Evolutionary conservation across 2,113 vertebrate genomes (phyloP).

Genomic region (Bubo scandiacus): DNA sequence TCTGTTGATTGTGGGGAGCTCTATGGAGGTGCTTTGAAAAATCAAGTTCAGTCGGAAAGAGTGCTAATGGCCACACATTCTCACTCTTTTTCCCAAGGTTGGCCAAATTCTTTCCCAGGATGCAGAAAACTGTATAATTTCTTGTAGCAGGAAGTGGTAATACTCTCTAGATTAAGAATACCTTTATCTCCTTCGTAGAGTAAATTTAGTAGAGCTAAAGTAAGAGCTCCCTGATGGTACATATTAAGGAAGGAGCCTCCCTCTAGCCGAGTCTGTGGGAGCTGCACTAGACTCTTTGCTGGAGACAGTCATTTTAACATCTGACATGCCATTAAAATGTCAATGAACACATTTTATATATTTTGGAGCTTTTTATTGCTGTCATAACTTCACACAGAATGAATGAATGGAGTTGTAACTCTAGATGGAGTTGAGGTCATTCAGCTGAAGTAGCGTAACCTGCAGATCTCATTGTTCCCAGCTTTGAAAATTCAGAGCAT

Average conservation of each 20-base stretch:
- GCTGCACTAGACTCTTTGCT: neutral
- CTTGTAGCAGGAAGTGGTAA: neutral
- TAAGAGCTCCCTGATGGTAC: neutral
- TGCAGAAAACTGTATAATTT: neutral
- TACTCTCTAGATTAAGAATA: neutral
- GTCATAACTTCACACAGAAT: neutral
- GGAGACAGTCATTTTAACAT: neutral
- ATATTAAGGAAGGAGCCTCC: neutral
- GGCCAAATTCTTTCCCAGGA: neutral
- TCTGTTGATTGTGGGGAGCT: neutral
- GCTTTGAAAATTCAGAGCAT: neutral
- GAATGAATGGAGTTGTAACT: neutral
- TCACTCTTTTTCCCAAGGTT: neutral
- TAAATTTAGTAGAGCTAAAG: neutral
- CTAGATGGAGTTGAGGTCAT: neutral
- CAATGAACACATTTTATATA: neutral
- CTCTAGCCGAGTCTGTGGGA: neutral
- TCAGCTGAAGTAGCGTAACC: neutral
- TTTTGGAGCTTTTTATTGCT: neutral
- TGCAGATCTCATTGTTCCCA: neutral
- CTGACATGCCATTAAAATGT: neutral
- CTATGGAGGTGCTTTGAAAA: neutral
- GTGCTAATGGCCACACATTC: neutral
- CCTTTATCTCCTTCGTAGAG: neutral
- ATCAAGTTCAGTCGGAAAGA: neutral